Conservation (phyloP, 2,113 vertebrate genomes). For the Phaethornis superciliosus region DNA sequence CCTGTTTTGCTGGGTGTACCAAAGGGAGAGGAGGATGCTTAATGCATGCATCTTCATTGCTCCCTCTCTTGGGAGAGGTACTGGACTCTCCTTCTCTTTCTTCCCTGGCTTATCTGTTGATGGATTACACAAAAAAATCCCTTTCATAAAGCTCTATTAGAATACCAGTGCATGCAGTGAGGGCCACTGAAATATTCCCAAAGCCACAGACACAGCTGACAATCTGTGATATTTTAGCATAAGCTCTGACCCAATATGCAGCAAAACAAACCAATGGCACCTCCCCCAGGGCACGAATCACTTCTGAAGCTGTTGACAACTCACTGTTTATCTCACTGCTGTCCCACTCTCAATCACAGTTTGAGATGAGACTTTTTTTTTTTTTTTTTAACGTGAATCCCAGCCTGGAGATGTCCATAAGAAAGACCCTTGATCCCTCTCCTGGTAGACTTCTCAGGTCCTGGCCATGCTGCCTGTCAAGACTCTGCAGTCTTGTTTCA, state of each 20-base stretch:
- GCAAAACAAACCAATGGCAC: not conserved
- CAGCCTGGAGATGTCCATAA: not conserved
- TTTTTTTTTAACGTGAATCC: not conserved
- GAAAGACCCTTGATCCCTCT: not conserved
- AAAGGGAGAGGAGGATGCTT: not conserved
- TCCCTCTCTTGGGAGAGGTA: not conserved
- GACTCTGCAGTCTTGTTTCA: not conserved
- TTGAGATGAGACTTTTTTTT: not conserved
- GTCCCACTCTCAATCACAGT: slow-evolving; percentile 1
- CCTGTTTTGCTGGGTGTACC: not conserved
- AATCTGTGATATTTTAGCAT: slow-evolving; percentile 25
- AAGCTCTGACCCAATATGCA: slow-evolving; percentile 22
- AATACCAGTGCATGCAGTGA: slow-evolving; percentile 7
- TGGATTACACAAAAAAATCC: not conserved
- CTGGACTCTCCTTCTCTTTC: slow-evolving; percentile 4
- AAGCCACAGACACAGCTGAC: slow-evolving; percentile 43
- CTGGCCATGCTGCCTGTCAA: not conserved
- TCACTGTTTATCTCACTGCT: slow-evolving; percentile 18
- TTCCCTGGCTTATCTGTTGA: not conserved
- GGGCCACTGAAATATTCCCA: slow-evolving; percentile 38
- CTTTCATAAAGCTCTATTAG: slow-evolving; percentile 45
- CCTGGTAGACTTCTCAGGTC: not conserved
- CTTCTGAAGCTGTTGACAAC: slow-evolving; percentile 53
- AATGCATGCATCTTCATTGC: slow-evolving; percentile 2
- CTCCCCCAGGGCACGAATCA: slow-evolving; percentile 25